Base-by-base conservation (phyloP, 2,888 invertebrate species). In the Stegophylla sp. region DNA sequence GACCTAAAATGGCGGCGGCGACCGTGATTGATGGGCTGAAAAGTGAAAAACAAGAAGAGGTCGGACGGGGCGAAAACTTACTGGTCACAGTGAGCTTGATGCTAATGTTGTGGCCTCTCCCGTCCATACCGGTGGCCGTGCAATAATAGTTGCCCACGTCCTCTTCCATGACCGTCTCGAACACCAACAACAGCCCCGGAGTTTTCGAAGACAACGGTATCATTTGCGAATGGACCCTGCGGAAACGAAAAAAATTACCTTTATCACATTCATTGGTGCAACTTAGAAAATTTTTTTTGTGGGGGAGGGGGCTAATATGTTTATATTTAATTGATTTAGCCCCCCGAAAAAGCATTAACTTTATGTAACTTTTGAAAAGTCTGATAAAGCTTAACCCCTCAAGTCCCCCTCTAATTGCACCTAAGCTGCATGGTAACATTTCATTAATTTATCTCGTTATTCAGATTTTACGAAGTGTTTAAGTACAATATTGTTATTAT, bases 41-140 rank as follows among this genome's bases (percentile, higher is more conserved):
- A 59, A 59, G 20, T 48, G 34, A 7, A 59, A 59, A 59, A 59
- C 59, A 26, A 59, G 34, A 15, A 51, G 12, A 51, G 12, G 17
- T 26, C 41, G 63, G 63, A 34, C 26, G 1, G n/a, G n/a, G 12
- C 56, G 13, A 59, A 45, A 45, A 79, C 77, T 79, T 34, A 79
- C 77, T 79, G 28, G 69, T 79, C 28, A 79, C 77, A 13, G 69
- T 69, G 48, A 79, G 23, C 48, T 69, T 79, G 69, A 79, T 79
- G 48, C n/a, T 69, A 23, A 79, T 59, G 28, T 1, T 12, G 41
- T 79, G 77, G 4, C 48, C 23, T 0, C 56, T 26, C 13, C 23
- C 23, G 17, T 69, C 59, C 15, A 13, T 66, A 17, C 69, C 59
- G 20, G 15, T 23, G 23, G 67, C 77, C 13, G 77, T 69, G 41